Conservation (phyloP, 64 coral and sea anemone species). For the Pocillopora damicornis region DNA sequence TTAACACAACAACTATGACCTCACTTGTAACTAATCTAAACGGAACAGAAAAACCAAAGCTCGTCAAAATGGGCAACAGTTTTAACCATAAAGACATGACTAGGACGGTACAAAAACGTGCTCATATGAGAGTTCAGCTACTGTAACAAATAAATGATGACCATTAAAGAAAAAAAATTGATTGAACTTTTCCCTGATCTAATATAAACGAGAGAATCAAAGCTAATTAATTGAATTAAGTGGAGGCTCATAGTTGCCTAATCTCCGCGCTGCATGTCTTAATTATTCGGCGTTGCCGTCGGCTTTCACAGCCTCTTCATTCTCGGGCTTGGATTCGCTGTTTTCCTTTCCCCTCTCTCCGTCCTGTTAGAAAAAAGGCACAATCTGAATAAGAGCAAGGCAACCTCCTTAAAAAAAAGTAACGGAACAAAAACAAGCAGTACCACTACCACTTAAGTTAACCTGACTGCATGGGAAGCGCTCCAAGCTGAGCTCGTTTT, state of each 20-base stretch:
- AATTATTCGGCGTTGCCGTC: constrained; percentile 17
- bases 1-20: constrained; percentile 41
- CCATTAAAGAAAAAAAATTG: constrained; percentile 12
- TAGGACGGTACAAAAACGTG: constrained; percentile 1
- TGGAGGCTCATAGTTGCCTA: constrained; percentile 46
- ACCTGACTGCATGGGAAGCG: no score
- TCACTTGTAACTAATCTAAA: constrained; percentile 15
- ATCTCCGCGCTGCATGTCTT: background rate
- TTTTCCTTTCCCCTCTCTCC: constrained; percentile 15
- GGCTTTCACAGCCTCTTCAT: constrained; percentile 13
- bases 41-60: constrained; percentile 20
- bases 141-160: constrained; percentile 13
- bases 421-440: no score
- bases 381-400: no score
- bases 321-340: constrained; percentile 2
- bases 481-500: no score
- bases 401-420: no score
- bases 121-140: background rate
- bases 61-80: constrained; percentile 1
- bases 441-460: no score
- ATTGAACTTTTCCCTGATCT: background rate
- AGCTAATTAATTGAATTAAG: constrained; percentile 21
- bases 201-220: constrained; percentile 29
- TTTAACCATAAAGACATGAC: constrained; percentile 11
- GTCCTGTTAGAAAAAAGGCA: constrained; percentile 3